A percentile compares a stretch with the other conserved stretches of the same genome.
Conservation (phyloP, 2,113 vertebrate genomes). For the Stigmatopora nigra region DNA sequence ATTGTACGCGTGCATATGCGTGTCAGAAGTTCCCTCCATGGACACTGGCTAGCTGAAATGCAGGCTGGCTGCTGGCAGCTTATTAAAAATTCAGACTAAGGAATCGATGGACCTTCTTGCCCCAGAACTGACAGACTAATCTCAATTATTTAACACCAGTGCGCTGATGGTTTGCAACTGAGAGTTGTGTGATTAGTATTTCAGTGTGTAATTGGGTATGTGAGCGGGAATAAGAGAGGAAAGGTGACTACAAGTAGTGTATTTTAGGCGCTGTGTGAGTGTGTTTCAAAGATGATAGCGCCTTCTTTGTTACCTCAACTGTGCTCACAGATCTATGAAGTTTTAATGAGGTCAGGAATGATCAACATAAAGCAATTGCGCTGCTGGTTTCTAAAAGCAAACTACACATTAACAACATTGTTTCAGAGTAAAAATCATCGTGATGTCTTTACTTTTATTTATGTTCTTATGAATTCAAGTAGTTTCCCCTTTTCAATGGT, state of each 20-base stretch:
- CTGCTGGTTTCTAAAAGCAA: slow-evolving; percentile 13
- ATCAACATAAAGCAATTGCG: slow-evolving; percentile 36
- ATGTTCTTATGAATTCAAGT: slow-evolving; percentile 9
- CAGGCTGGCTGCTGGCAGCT: slow-evolving; percentile 63
- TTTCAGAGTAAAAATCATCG: slow-evolving; percentile 10
- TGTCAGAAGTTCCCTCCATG: slow-evolving; percentile 55
- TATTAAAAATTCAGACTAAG: slow-evolving; percentile 74
- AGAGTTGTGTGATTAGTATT: slow-evolving; percentile 21
- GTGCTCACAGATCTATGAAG: slow-evolving; percentile 57
- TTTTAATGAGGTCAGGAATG: slow-evolving; percentile 67
- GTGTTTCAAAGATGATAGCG: slow-evolving; percentile 33
- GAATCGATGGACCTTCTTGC: slow-evolving; percentile 69
- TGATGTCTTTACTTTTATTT: slow-evolving; percentile 10
- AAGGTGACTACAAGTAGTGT: slow-evolving; percentile 11
- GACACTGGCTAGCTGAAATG: slow-evolving; percentile 67
- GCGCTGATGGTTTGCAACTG: slow-evolving; percentile 26
- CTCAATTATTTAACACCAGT: slow-evolving; percentile 71
- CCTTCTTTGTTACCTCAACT: slow-evolving; percentile 50
- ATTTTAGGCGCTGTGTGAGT: slow-evolving; percentile 3
- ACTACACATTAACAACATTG: slow-evolving; percentile 5
- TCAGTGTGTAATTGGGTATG: slow-evolving; percentile 16
- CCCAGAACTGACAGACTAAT: slow-evolving; percentile 67
- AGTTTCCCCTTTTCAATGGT: no score
- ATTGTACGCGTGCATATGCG: slow-evolving; percentile 27
- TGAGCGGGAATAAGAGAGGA: slow-evolving; percentile 10